Percentiles rank a stretch among this genome's conserved stretches.
Evolutionary conservation across 1,140 invertebrate species (phyloP).

Genomic region (Pseudomyrmex concolor): DNA sequence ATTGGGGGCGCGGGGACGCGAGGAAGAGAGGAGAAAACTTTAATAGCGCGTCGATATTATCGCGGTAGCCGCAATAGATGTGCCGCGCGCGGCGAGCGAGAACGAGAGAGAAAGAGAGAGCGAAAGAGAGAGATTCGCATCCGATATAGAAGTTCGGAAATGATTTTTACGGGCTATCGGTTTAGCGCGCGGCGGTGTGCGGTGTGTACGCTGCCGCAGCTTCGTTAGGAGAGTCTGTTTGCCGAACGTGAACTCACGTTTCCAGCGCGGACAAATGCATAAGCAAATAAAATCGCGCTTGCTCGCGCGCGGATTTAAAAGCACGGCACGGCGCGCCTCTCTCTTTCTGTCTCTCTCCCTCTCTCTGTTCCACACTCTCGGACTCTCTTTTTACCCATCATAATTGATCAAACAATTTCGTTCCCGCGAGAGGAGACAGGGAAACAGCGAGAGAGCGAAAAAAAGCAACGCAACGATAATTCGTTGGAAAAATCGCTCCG

Average conservation of each 20-base stretch:
- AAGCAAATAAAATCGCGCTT: slow-evolving; percentile 58
- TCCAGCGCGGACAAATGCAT: slow-evolving; percentile 57
- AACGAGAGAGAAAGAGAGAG: background rate
- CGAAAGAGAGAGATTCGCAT: background rate
- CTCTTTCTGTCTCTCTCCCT: background rate
- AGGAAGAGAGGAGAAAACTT: slow-evolving; percentile 29
- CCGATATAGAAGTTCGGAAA: slow-evolving; percentile 56
- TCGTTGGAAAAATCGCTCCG: slow-evolving; percentile 57
- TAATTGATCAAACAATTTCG: slow-evolving; percentile 72
- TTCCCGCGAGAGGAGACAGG: slow-evolving; percentile 42
- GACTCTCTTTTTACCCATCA: slow-evolving; percentile 34
- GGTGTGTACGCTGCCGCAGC: slow-evolving; percentile 59
- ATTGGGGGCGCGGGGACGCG: slow-evolving; percentile 5
- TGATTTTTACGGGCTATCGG: slow-evolving; percentile 61
- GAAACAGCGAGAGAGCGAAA: slow-evolving; percentile 45
- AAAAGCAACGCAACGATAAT: slow-evolving; percentile 61
- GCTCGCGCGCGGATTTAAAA: slow-evolving; percentile 54
- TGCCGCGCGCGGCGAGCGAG: background rate
- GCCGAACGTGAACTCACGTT: slow-evolving; percentile 67
- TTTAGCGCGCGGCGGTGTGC: slow-evolving; percentile 53
- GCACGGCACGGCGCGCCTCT: slow-evolving; percentile 50
- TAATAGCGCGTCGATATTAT: slow-evolving; percentile 60
- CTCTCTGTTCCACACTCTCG: background rate
- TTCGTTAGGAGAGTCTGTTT: slow-evolving; percentile 73
- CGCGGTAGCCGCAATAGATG: slow-evolving; percentile 8